A percentile compares a stretch with the other conserved stretches of the same genome.
phyloP scores from a whole-genome alignment of 2,888 invertebrate species.

The Lampropteryx suffumata region DNA sequence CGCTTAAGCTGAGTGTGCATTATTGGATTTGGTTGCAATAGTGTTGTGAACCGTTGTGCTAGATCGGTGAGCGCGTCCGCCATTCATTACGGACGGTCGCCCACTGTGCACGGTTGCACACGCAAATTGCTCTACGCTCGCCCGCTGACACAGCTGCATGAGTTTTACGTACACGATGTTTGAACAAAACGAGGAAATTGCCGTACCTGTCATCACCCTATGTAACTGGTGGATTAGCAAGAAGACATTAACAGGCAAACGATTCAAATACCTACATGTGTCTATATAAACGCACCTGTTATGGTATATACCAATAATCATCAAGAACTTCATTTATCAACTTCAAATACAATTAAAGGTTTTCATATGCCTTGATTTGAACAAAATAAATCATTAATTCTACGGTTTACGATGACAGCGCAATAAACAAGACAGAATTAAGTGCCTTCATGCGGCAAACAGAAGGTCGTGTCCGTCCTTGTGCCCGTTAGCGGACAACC shows the following conservation, averaged over 20 bases:
- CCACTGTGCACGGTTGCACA: slow-evolving; percentile 74
- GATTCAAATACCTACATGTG: slow-evolving; percentile 25
- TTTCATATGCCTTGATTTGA: slow-evolving; percentile 18
- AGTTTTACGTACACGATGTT: slow-evolving; percentile 51
- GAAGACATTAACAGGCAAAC: slow-evolving; percentile 42
- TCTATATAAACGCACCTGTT: too few relatives aligned
- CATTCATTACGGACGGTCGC: slow-evolving; percentile 70
- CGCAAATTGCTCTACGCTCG: slow-evolving; percentile 69
- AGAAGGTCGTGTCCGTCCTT: slow-evolving; percentile 61
- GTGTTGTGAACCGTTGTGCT: slow-evolving; percentile 56
- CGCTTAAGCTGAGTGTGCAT: slow-evolving; percentile 48
- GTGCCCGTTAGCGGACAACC: slow-evolving; percentile 67
- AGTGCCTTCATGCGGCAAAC: slow-evolving; percentile 50
- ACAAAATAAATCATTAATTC: slow-evolving; percentile 24
- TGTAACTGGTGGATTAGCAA: slow-evolving; percentile 52
- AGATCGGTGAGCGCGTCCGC: slow-evolving; percentile 59
- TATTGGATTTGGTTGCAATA: slow-evolving; percentile 47
- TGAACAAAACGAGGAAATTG: slow-evolving; percentile 58
- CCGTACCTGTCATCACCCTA: slow-evolving; percentile 43
- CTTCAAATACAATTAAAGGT: slow-evolving; percentile 7
- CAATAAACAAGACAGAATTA: slow-evolving; percentile 45
- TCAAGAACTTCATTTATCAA: too few relatives aligned
- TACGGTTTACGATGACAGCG: slow-evolving; percentile 19
- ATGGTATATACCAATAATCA: too few relatives aligned
- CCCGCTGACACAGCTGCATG: slow-evolving; percentile 68